Evolutionary conservation across 2,888 invertebrate genomes (phyloP).

Genomic region (Drosophila meridiana): DNA sequence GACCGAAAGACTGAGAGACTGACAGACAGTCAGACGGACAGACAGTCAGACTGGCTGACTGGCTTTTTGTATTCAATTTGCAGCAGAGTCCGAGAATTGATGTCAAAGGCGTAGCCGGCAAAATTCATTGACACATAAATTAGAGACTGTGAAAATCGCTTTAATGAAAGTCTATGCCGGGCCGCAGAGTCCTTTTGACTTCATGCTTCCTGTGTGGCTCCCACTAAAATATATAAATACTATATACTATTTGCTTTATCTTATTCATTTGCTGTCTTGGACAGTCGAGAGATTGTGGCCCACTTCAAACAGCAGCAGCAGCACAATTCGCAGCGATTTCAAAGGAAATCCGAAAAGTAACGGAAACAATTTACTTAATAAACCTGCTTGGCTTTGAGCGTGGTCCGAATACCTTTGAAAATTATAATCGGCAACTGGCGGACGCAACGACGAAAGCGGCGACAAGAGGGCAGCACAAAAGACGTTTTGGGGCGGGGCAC

Average conservation of each 20-base stretch:
- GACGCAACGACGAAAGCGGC: neutral
- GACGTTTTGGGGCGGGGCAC: neutral
- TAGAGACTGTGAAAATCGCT: slow-evolving; percentile 55
- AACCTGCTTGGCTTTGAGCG: slow-evolving; percentile 48
- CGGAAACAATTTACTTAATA: slow-evolving; percentile 74
- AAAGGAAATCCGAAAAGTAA: slow-evolving; percentile 65
- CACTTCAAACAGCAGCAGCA: slow-evolving; percentile 48
- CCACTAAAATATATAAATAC: neutral
- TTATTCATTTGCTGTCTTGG: slow-evolving; percentile 37
- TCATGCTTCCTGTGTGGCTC: slow-evolving; percentile 43
- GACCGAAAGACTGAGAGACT: slow-evolving; percentile 19
- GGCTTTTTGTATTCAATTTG: slow-evolving; percentile 58
- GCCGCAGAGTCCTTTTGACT: slow-evolving; percentile 11
- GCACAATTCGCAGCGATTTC: slow-evolving; percentile 44
- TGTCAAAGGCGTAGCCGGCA: slow-evolving; percentile 59
- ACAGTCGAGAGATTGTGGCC: slow-evolving; percentile 22
- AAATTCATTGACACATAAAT: slow-evolving; percentile 69
- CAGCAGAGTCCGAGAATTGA: slow-evolving; percentile 51
- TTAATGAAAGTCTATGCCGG: slow-evolving; percentile 48
- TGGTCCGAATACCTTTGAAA: slow-evolving; percentile 58
- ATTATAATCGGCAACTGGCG: slow-evolving; percentile 51
- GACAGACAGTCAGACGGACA: slow-evolving; percentile 18
- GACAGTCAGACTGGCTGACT: slow-evolving; percentile 12
- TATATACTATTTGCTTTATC: slow-evolving; percentile 1
- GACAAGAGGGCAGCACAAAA: neutral